Conservation (phyloP, 2,888 invertebrate genomes). For the Drosophila pegasa region DNA sequence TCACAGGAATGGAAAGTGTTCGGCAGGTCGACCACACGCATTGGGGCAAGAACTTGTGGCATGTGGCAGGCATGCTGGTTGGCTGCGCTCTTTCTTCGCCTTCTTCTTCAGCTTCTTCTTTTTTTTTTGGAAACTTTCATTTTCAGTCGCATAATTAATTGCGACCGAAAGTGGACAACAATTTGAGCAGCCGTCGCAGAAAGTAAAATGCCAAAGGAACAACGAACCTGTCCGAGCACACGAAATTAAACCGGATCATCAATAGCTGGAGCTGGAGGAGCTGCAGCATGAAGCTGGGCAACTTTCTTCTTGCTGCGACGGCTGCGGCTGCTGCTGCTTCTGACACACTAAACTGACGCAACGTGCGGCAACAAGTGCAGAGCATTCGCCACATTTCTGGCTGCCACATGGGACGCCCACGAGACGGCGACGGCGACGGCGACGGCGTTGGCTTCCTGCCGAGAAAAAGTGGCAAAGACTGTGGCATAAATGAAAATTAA, state of each 20-base stretch:
- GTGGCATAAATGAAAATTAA: conserved; percentile 76
- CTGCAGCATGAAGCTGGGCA: conserved; percentile 47
- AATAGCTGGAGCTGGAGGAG: conserved; percentile 9
- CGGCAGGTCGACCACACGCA: conserved; percentile 17
- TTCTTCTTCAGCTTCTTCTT: no score
- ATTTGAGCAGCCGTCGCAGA: conserved; percentile 74
- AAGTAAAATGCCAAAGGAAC: conserved; percentile 69
- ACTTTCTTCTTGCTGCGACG: conserved; percentile 70
- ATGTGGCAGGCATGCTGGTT: neutral
- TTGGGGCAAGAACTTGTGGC: conserved; percentile 13
- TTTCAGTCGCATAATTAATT: conserved; percentile 81
- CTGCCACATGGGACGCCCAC: conserved; percentile 66
- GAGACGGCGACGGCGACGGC: conserved; percentile 31
- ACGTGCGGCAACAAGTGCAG: conserved; percentile 78
- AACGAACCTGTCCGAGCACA: conserved; percentile 73
- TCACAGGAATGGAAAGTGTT: conserved; percentile 9
- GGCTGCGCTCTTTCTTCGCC: no score
- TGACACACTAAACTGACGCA: conserved; percentile 81
- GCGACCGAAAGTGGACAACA: conserved; percentile 81
- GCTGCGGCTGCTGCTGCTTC: conserved; percentile 55
- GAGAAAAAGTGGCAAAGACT: conserved; percentile 53
- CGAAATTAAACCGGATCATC: conserved; percentile 73
- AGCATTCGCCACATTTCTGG: conserved; percentile 33
- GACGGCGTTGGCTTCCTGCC: conserved; percentile 63
- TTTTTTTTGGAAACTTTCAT: conserved; percentile 61